phyloP scores from a whole-genome alignment of 2,113 vertebrate genomes.

The Trichechus manatus region DNA sequence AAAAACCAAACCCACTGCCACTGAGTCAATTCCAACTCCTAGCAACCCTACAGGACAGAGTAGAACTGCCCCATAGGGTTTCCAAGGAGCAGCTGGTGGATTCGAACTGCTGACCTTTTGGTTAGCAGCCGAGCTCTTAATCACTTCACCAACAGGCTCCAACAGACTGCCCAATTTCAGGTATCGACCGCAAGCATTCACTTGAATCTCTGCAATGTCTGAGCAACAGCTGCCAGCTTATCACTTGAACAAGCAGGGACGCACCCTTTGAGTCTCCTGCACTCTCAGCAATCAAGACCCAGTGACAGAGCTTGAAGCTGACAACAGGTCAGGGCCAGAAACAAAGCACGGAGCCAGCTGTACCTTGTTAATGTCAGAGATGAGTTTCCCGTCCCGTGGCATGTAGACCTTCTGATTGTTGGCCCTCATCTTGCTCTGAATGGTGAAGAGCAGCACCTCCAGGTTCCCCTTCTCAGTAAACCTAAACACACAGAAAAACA shows the following conservation, averaged over 20 bases:
- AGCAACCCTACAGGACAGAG: too few relatives aligned
- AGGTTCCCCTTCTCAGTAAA: slow-evolving; percentile 99
- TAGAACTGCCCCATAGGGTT: too few relatives aligned
- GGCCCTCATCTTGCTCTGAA: slow-evolving; percentile 99
- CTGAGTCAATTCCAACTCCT: too few relatives aligned
- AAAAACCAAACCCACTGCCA: too few relatives aligned
- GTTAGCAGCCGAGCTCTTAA: too few relatives aligned
- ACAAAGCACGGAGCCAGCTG: rapidly evolving
- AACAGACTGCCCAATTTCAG: neutral
- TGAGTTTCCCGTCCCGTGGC: slow-evolving; percentile 98
- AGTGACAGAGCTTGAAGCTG: neutral
- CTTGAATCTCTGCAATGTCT: neutral
- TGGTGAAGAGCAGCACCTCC: slow-evolving; percentile 98
- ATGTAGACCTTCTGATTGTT: slow-evolving; percentile 99
- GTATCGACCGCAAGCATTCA: neutral
- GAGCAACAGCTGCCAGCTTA: neutral
- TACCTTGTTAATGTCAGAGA: slow-evolving; percentile 99
- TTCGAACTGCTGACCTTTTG: too few relatives aligned
- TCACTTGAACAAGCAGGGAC: neutral
- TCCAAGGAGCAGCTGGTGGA: too few relatives aligned
- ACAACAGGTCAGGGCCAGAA: neutral
- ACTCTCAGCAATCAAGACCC: neutral
- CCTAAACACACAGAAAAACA: slow-evolving; percentile 85
- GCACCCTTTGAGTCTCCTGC: neutral
- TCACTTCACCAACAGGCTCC: too few relatives aligned